A percentile compares a stretch with the other conserved stretches of the same genome.
Conservation (phyloP, 2,113 vertebrate genomes). For the Gambusia affinis region DNA sequence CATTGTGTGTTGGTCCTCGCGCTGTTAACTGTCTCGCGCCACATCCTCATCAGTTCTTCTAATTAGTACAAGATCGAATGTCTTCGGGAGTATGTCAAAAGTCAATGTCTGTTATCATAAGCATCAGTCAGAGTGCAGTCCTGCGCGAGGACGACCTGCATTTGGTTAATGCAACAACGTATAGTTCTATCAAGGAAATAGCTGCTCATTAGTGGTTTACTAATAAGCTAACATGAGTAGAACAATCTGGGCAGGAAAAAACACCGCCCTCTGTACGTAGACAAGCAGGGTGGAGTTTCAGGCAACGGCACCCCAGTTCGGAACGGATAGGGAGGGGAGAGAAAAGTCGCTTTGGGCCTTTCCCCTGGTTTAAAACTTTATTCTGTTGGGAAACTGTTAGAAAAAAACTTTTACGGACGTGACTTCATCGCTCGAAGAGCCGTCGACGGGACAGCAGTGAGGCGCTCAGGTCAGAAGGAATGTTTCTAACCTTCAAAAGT, state of each 20-base stretch:
- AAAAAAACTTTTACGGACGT: not conserved
- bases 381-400: conserved; percentile 15
- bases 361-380: conserved; percentile 18
- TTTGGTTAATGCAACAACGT: not conserved
- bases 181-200: too few relatives aligned
- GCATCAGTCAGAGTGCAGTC: too few relatives aligned
- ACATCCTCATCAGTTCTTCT: not conserved
- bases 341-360: conserved; percentile 51
- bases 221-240: not conserved
- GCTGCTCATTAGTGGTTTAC: not conserved
- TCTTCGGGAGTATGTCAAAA: not conserved
- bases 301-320: conserved; percentile 4
- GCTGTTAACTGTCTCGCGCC: not conserved
- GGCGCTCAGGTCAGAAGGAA: conserved; percentile 53
- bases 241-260: not conserved
- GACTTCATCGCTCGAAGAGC: conserved; percentile 12
- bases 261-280: conserved; percentile 6
- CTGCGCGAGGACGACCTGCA: not conserved
- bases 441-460: conserved; percentile 26
- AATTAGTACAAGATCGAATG: not conserved
- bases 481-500: conserved; percentile 44
- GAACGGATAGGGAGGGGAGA: conserved; percentile 67
- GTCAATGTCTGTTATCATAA: not conserved
- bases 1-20: too few relatives aligned
- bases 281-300: conserved; percentile 64